phyloP scores from a whole-genome alignment of 2,113 vertebrate genomes.

The Bubo scandiacus region DNA sequence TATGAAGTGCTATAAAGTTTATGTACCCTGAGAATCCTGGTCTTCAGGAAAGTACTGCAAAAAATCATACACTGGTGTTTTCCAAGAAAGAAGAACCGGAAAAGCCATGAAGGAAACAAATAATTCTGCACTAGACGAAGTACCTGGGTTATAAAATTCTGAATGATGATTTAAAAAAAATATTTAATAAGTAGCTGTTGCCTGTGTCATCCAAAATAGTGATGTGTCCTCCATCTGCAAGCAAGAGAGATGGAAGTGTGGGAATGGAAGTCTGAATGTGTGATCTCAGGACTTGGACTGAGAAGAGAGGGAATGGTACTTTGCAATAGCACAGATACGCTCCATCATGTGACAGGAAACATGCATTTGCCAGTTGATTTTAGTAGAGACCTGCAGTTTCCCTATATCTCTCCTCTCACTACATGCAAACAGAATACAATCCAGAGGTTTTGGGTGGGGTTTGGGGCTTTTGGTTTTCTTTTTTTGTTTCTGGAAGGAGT shows the following conservation, averaged over 20 bases:
- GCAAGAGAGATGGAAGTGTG: neutral
- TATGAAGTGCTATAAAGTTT: neutral
- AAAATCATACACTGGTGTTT: neutral
- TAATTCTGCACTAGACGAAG: neutral
- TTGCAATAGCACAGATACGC: neutral
- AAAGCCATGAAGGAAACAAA: neutral
- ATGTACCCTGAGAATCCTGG: neutral
- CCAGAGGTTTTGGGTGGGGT: neutral
- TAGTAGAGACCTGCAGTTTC: neutral
- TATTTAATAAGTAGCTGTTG: neutral
- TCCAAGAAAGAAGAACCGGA: neutral
- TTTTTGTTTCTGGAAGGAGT: neutral
- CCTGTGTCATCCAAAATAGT: neutral
- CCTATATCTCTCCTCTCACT: neutral
- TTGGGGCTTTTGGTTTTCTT: rapidly evolving
- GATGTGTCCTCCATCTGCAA: neutral
- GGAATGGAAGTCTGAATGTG: neutral
- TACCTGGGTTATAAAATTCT: neutral
- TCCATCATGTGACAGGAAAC: neutral
- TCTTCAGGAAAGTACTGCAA: neutral
- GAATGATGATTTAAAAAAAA: neutral
- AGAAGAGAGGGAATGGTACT: neutral
- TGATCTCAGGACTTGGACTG: neutral
- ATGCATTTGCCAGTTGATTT: neutral
- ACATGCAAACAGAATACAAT: neutral